Evolutionary conservation across 2,797 vertebrate species (phyloP), one percentile per base, ranked within the genome.

Genomic region (Argya squamiceps): DNA sequence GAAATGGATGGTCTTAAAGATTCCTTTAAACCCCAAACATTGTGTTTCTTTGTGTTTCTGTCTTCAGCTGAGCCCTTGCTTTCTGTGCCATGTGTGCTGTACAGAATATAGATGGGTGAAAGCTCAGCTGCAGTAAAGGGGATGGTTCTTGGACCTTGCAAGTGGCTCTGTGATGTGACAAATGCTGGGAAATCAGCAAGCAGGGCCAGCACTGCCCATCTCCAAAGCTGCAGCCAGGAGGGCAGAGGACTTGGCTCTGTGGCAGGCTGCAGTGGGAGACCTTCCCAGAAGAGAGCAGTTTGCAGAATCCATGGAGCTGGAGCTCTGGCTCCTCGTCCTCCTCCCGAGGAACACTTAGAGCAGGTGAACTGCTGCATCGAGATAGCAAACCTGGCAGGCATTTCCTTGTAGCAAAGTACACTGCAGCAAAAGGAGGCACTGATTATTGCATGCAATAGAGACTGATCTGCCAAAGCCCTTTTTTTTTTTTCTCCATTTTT

Each of bases 351-450:
- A 3, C 56, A 41, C 5, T 76, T 65, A 21, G 1, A n/a, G 23
- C 12, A 3, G 47, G 50, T 62, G 74, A 89, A 49, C n/a, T 70
- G 60, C 52, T 70, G 32, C 74, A 52, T 19, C 18, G 14, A 88
- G 68, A 47, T 20, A 50, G 59, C 4, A 8, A 87, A 74, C 69
- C 67, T 59, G 39, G n/a, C 5, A 1, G 34, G 8, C 37, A 16
- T 53, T 89, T 73, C 91, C 88, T 46, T 36, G 53, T 52, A 43
- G 50, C 88, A 90, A 95, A 95, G 92, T 81, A 84, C 89, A 77
- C 49, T 23, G 53, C 20, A 76, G 86, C 63, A 44, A 67, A 43
- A 59, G 47, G 30, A 87, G 84, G 50, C 18, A 10, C 59, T 76
- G 77, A 88, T 92, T 76, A 84, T 50, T 36, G 39, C 1, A 1